phyloP scores from a whole-genome alignment of 1,140 invertebrate species.

The Orchesella cincta region DNA sequence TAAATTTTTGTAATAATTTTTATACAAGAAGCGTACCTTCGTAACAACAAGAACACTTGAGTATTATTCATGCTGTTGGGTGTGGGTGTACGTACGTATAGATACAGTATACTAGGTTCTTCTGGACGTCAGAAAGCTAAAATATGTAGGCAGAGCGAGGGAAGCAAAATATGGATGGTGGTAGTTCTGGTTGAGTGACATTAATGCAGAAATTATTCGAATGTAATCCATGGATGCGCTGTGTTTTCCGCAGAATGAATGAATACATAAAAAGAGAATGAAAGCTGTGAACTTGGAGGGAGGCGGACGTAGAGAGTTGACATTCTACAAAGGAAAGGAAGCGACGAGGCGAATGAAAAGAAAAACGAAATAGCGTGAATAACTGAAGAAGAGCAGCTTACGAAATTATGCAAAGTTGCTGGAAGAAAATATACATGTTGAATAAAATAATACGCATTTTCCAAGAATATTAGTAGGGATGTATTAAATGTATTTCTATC shows the following conservation, averaged over 20 bases:
- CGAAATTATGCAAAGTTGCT: background rate
- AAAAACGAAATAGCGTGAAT: background rate
- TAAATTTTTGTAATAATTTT: no score
- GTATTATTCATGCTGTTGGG: no score
- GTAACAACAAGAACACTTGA: no score
- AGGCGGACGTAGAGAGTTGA: background rate
- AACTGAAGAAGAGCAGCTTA: background rate
- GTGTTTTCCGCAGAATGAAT: background rate
- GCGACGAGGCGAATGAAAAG: background rate
- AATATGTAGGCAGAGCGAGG: no score
- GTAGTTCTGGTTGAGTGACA: background rate
- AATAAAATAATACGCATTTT: no score
- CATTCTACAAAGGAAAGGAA: background rate
- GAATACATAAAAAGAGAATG: background rate
- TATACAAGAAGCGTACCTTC: no score
- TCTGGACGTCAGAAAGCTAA: no score
- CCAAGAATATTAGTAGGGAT: no score
- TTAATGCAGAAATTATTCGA: constrained; percentile 16
- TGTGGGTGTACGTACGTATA: no score
- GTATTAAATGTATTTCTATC: no score
- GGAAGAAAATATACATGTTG: background rate
- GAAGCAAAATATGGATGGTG: background rate
- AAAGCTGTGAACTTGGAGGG: background rate
- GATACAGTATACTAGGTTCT: no score
- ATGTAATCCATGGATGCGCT: background rate